A percentile compares a stretch with the other conserved stretches of the same genome.
Evolutionary conservation across 2,888 invertebrate genomes (phyloP).

Genomic region (Eubasilissa splendida): DNA sequence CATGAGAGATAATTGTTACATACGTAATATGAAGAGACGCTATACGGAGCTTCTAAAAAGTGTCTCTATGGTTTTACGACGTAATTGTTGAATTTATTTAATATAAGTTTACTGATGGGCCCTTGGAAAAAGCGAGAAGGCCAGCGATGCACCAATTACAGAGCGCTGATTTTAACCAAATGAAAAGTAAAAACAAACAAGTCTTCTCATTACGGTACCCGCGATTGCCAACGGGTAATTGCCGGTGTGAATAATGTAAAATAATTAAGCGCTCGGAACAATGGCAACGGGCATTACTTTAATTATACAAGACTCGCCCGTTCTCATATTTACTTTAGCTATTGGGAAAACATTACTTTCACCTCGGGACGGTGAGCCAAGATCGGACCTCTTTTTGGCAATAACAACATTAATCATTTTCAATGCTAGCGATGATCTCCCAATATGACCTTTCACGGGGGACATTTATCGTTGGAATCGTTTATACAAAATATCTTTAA

Average conservation of each 20-base stretch:
- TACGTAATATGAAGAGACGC: too few relatives aligned
- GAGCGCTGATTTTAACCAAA: neutral
- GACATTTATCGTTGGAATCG: too few relatives aligned
- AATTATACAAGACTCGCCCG: constrained; percentile 6
- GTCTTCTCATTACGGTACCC: neutral
- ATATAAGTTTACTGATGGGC: too few relatives aligned
- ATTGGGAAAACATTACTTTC: constrained; percentile 23
- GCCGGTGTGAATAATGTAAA: constrained; percentile 3
- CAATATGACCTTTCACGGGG: too few relatives aligned
- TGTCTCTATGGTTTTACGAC: too few relatives aligned
- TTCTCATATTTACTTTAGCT: constrained; percentile 34
- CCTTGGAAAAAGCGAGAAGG: too few relatives aligned
- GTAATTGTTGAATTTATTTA: too few relatives aligned
- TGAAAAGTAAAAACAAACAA: constrained; percentile 35
- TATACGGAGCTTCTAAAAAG: too few relatives aligned
- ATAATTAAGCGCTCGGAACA: constrained; percentile 21
- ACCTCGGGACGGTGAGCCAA: neutral
- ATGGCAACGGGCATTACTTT: constrained; percentile 24
- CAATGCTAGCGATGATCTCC: too few relatives aligned
- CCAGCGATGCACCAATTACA: neutral
- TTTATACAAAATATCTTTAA: neutral
- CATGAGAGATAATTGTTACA: too few relatives aligned
- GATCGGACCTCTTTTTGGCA: constrained; percentile 1
- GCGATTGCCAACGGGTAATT: constrained; percentile 4
- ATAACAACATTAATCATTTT: neutral